Evolutionary conservation across 2,797 vertebrate genomes (phyloP), one percentile per base, ranked within the genome.

Genomic region (Iguana delicatissima): DNA sequence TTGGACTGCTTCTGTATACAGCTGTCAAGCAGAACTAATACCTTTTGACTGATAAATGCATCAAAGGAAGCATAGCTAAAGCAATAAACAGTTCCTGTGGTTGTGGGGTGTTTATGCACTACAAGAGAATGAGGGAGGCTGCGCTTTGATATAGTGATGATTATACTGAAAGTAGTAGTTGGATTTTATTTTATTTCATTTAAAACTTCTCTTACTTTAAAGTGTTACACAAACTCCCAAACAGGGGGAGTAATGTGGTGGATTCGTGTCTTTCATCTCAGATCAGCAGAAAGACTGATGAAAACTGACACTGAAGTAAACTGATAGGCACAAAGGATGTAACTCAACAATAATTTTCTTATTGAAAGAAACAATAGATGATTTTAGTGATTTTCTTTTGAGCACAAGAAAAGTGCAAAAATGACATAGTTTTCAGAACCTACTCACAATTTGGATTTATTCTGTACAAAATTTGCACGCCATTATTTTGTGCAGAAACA

Each of bases 31-130:
- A 95, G 96, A 97, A 97, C 95, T 94, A 96, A 97, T 96, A 94
- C 88, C 92, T 96, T 90, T 97, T 95, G 94, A 88, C 93, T 95
- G 95, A 96, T 96, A 96, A 97, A 94, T 95, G 95, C 96, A 96
- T 97, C 96, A 97, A 97, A 97, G 95, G 83, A 20, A 96, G 94
- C 90, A 69, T 91, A 90, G 94, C 95, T 89, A 92, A 95, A 95
- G 96, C 91, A 95, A 95, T 96, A 96, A 97, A 96, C 93, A 93
- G 91, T 95, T 96, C 95, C 95, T 89, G 89, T 95, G 92, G 94
- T 96, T 91, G 89, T 77, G 94, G 89, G 22, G 55, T 96, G 92
- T 93, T 95, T 94, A 91, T 90, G 90, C 94, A 80, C 94, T 93
- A 91, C 93, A 93, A 95, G 90, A 95, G 92, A 46, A 95, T 77